Evolutionary conservation across 2,888 invertebrate species (phyloP).

Genomic region (Drosophila imparisetae): DNA sequence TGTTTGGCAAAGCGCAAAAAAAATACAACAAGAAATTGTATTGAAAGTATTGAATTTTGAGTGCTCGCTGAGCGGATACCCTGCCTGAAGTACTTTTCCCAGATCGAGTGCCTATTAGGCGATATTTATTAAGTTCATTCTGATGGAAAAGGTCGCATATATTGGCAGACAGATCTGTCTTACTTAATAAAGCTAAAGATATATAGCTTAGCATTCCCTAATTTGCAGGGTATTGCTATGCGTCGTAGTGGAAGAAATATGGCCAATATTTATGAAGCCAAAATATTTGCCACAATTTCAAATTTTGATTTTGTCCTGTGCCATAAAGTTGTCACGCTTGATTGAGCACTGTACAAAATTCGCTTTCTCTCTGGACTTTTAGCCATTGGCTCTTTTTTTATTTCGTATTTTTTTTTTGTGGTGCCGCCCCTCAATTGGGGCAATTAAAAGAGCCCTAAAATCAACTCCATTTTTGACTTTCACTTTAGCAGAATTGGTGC

Average conservation of each 20-base stretch:
- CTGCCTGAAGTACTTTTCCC: neutral
- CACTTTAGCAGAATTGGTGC: slow-evolving; percentile 41
- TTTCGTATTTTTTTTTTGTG: slow-evolving; percentile 1
- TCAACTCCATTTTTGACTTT: slow-evolving; percentile 75
- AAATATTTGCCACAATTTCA: slow-evolving; percentile 68
- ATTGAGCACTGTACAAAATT: slow-evolving; percentile 72
- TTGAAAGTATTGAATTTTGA: neutral
- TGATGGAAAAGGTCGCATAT: neutral
- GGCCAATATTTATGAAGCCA: slow-evolving; percentile 64
- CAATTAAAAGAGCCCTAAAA: slow-evolving; percentile 71
- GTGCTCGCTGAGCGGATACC: neutral
- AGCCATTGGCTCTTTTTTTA: neutral
- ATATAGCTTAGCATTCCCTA: neutral
- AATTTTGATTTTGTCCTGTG: slow-evolving; percentile 44
- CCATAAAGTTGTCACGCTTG: slow-evolving; percentile 64
- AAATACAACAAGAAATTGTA: slow-evolving; percentile 39
- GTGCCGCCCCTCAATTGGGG: slow-evolving; percentile 36
- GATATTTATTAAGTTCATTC: neutral
- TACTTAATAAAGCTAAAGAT: neutral
- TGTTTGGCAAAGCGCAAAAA: slow-evolving; percentile 66
- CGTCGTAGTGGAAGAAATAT: slow-evolving; percentile 6
- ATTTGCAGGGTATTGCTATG: slow-evolving; percentile 16
- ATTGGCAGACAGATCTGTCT: neutral
- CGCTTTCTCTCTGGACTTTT: slow-evolving; percentile 16
- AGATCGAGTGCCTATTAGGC: neutral